Evolutionary conservation across 2,888 invertebrate species (phyloP), one percentile per base, ranked within the genome.

Genomic region (Ferdinandea cuprea): DNA sequence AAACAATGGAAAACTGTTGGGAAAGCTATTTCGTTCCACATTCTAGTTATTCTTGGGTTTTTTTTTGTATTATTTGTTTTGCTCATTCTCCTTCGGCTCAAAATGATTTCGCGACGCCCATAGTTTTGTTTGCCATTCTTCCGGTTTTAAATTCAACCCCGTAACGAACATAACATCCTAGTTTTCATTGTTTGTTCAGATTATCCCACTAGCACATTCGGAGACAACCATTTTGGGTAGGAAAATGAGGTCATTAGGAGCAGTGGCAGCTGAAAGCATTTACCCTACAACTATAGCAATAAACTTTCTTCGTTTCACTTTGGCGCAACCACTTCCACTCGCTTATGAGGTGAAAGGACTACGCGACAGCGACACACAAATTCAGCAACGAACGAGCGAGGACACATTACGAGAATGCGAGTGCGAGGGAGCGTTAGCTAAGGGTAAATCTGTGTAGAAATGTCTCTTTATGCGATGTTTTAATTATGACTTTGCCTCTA

Each of bases 241-340:
- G 65, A 77, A 81, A 81, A 81, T 66, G 81, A 77, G 81, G 81
- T 81, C 81, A 81, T 81, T 77, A 81, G 81, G 77, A 77, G 81
- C 77, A 77, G 71, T 63, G 59, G 52, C 81, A 71, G 77, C 71
- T 71, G 77, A 77, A 77, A 81, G 81, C 77, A 59, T 71, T 81
- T 71, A 77, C 81, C 77, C 77, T 77, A 77, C 71, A 77, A 77
- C 63, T 54, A 48, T 46, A 71, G 65, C 81, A 81, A 81, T 81
- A 77, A 81, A 77, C 77, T 77, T 66, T 77, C 65, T 66, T 58
- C 54, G 44, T 46, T 76, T 69, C 66, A 48, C 56, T 44, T 19
- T 40, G 63, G 69, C 81, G 19, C 19, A 58, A 71, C 63, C 77
- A 59, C 48, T 69, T 81, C 35, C n/a, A 58, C 42, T 81, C 58